A percentile compares a stretch with the other conserved stretches of the same genome.
Conservation (phyloP, 2,888 invertebrate genomes). For the Sarcophaga caerulescens region DNA sequence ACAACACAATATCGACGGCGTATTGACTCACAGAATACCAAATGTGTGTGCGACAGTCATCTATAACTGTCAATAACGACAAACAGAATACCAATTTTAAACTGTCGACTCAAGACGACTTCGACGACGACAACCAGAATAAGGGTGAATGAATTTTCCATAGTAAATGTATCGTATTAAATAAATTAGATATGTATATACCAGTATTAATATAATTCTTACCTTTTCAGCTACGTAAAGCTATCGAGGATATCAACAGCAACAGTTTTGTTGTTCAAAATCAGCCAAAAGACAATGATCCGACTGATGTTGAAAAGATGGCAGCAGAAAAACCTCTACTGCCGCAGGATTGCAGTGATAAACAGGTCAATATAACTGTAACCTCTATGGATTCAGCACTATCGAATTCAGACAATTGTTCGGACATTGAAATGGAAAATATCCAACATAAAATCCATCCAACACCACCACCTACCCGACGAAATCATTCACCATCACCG, state of each 20-base stretch:
- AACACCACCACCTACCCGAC: slow-evolving; percentile 36
- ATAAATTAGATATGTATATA: background rate
- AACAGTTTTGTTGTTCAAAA: slow-evolving; percentile 84
- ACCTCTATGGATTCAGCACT: slow-evolving; percentile 81
- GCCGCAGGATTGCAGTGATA: slow-evolving; percentile 75
- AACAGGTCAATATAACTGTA: slow-evolving; percentile 79
- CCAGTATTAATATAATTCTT: slow-evolving; percentile 9
- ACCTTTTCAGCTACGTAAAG: slow-evolving; percentile 86
- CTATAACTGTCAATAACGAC: too few species aligned
- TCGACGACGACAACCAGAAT: too few species aligned
- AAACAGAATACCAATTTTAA: too few species aligned
- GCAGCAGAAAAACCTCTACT: slow-evolving; percentile 73
- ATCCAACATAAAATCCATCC: slow-evolving; percentile 64
- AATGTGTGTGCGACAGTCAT: too few species aligned
- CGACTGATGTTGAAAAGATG: slow-evolving; percentile 71
- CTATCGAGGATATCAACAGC: slow-evolving; percentile 94
- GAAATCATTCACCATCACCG: slow-evolving; percentile 45
- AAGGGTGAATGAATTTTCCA: too few species aligned
- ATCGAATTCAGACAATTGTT: slow-evolving; percentile 81
- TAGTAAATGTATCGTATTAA: background rate
- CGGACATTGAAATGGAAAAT: slow-evolving; percentile 75
- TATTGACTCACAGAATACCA: too few species aligned
- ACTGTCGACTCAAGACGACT: too few species aligned
- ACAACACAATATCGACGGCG: too few species aligned
- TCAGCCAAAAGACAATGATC: slow-evolving; percentile 70